Percentiles rank a stretch among this genome's conserved stretches.
phyloP scores from a whole-genome alignment of 2,113 vertebrate species.

The Alouatta palliata region DNA sequence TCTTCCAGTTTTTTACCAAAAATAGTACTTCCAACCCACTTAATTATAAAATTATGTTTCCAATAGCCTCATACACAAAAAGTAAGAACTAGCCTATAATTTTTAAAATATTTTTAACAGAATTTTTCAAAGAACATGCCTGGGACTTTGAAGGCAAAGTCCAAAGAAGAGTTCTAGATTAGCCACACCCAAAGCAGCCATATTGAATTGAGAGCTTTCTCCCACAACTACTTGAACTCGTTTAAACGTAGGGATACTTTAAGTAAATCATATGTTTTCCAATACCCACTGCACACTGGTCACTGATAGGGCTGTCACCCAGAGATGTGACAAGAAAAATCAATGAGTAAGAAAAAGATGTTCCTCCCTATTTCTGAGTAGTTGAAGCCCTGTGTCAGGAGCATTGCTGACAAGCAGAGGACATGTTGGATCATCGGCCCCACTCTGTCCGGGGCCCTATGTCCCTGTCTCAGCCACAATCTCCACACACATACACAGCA shows the following conservation, averaged over 20 bases:
- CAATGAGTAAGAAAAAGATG: not conserved
- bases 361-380: not conserved
- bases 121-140: not conserved
- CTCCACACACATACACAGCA: not conserved
- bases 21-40: not conserved
- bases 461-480: not conserved
- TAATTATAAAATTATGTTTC: not conserved
- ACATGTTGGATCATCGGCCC: not conserved
- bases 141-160: not conserved
- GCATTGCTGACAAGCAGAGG: not conserved
- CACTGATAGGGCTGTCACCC: not conserved
- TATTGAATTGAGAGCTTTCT: not conserved
- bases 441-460: not conserved
- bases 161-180: not conserved
- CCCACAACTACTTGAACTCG: not conserved
- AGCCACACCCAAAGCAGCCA: not conserved
- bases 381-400: not conserved
- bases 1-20: not conserved
- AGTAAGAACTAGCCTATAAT: not conserved
- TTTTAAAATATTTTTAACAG: not conserved
- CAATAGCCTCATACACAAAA: not conserved
- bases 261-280: not conserved
- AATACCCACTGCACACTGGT: not conserved
- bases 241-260: not conserved
- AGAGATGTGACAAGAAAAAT: not conserved